Percentiles rank a stretch among this genome's conserved stretches.
Conservation (phyloP, 2,797 vertebrate species). For the Tympanoctomys barrerae region DNA sequence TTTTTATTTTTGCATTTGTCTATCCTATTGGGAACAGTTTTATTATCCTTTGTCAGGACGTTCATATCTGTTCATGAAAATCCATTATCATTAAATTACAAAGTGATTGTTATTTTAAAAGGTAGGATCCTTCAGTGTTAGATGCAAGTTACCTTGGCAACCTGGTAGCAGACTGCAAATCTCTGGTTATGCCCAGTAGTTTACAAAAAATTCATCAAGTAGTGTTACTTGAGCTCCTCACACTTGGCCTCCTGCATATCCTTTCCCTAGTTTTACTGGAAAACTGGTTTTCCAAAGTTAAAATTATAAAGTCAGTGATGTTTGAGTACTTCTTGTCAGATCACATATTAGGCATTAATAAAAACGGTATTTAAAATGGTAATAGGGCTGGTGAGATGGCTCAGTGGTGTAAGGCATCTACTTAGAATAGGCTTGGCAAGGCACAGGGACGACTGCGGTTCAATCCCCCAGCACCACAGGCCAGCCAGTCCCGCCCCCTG, state of each 20-base stretch:
- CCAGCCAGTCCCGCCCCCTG: too few relatives aligned
- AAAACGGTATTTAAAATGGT: slow-evolving; percentile 17
- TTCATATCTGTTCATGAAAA: slow-evolving; percentile 46
- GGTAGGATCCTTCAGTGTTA: slow-evolving; percentile 43
- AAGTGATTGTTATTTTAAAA: slow-evolving; percentile 62
- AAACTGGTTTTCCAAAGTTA: slow-evolving; percentile 39
- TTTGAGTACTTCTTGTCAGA: slow-evolving; percentile 7
- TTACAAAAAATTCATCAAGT: slow-evolving; percentile 41
- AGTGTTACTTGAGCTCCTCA: not conserved
- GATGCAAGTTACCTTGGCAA: slow-evolving; percentile 69
- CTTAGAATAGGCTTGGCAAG: too few relatives aligned
- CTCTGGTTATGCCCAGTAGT: slow-evolving; percentile 23
- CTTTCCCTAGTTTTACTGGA: not conserved
- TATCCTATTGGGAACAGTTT: slow-evolving; percentile 24
- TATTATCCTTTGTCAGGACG: not conserved
- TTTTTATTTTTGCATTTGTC: slow-evolving; percentile 31
- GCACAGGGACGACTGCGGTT: too few relatives aligned
- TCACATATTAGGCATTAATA: slow-evolving; percentile 40
- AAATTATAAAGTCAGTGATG: slow-evolving; percentile 26
- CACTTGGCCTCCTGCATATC: not conserved
- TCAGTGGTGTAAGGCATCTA: too few relatives aligned
- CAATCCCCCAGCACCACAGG: too few relatives aligned
- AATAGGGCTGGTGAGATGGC: not conserved
- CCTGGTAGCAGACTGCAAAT: slow-evolving; percentile 63
- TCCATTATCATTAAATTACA: slow-evolving; percentile 56